Percentiles rank a stretch among this genome's conserved stretches.
Conservation (phyloP, 2,113 vertebrate genomes). For the Isurus oxyrinchus region DNA sequence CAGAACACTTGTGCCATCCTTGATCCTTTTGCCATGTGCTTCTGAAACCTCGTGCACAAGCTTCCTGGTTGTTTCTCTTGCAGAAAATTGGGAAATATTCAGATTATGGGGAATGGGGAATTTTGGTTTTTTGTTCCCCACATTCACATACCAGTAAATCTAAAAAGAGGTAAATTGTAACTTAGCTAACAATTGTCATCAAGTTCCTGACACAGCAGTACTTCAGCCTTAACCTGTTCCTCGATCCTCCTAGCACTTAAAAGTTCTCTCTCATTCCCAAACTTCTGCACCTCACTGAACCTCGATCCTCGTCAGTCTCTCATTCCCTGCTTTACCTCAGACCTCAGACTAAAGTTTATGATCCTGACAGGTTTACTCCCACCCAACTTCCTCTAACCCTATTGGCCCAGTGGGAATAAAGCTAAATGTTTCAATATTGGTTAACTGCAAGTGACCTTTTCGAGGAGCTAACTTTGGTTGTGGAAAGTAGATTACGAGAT, state of each 20-base stretch:
- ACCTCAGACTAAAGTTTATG: no score
- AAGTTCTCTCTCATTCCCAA: background rate
- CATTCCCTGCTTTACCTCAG: background rate
- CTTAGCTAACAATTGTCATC: background rate
- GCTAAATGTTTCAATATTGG: background rate
- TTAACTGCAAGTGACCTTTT: background rate
- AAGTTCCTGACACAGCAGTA: background rate
- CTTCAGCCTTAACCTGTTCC: background rate
- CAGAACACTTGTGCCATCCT: background rate
- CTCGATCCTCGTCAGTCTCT: background rate
- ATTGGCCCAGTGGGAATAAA: background rate
- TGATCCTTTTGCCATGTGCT: background rate
- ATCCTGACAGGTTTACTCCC: background rate
- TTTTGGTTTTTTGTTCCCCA: no score
- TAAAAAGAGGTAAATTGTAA: background rate
- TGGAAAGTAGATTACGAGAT: background rate
- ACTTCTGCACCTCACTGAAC: background rate
- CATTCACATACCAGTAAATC: background rate
- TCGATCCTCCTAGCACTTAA: background rate
- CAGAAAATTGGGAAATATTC: no score
- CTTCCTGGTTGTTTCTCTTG: background rate
- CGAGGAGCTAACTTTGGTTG: background rate
- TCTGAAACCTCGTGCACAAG: background rate
- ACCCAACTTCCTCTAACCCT: background rate
- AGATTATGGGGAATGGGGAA: no score